These are phyloP conservation scores for Camelus dromedarius DNA, from an alignment of 2,113 vertebrate genomes.

Conservation along the genomic window DNA sequence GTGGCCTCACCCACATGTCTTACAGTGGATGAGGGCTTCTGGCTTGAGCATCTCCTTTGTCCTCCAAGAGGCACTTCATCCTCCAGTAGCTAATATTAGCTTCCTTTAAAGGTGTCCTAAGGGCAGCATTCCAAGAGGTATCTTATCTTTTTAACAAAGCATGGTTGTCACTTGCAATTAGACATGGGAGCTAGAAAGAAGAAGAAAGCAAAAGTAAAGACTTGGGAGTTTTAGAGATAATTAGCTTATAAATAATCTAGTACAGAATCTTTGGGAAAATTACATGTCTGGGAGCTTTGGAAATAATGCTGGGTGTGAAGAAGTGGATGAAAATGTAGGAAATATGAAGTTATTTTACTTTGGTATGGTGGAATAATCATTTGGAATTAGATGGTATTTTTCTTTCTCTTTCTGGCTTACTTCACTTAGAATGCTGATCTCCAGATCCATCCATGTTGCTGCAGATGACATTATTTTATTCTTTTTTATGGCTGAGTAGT, in stretches of 20 bases:
- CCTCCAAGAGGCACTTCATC: background rate
- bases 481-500: no score
- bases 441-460: no score
- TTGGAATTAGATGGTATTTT: background rate
- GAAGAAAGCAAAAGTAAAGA: background rate
- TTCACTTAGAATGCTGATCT: no score
- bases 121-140: background rate
- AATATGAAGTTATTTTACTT: background rate
- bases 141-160: background rate
- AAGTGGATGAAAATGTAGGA: background rate
- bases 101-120: background rate
- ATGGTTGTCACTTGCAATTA: background rate
- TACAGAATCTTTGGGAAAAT: background rate
- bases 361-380: background rate
- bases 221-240: background rate
- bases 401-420: no score
- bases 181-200: background rate
- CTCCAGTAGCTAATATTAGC: background rate
- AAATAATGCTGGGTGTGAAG: background rate
- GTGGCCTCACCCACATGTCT: background rate
- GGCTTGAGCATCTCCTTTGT: background rate
- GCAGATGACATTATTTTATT: no score
- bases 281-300: conserved; percentile 1
- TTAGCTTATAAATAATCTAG: background rate
- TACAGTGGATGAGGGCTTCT: background rate